Evolutionary conservation across 2,113 vertebrate species (phyloP), one percentile per base, ranked within the genome.

Genomic region (Macaca nemestrina): DNA sequence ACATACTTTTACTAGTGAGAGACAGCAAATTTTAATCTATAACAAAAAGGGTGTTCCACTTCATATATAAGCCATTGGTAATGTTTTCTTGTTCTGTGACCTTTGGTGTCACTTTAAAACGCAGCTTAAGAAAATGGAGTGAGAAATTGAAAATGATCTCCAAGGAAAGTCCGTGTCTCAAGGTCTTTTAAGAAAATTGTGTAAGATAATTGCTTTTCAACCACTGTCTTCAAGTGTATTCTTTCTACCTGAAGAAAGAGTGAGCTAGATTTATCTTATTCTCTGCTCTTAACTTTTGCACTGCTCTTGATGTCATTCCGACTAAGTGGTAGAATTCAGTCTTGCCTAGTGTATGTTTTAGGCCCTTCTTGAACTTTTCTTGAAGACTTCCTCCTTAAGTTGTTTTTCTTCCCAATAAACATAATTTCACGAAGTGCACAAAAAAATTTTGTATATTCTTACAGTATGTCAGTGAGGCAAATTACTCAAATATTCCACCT

Each of bases 161-260:
- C 18, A 89, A 67, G 52, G 23, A 70, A 78, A 59, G 18, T 67
- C 50, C 2, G 73, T 17, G 14, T 55, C 35, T 92, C 78, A 57
- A 82, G 79, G 6, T 82, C 27, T 78, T 83, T 92, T 50, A 85
- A 92, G 79, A 73, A 68, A 95, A 85, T 48, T 84, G 30, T 22
- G 6, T 79, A 17, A 86, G 67, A 83, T 80, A 95, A 97, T 81
- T 95, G n/a, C n/a, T 96, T 91, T 32, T 68, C 90, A 91, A 86
- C 27, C 43, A 82, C 32, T 86, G 92, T 43, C 38, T 57, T 95
- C 78, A 38, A 82, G 45, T 70, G 7, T 92, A 57, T 72, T 83
- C 76, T 93, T 90, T 93, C 14, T 55, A 92, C 17, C 3, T 72
- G 50, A 72, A 35, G 32, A 78, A 73, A n/a, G n/a, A 82, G 43